These are phyloP conservation scores for Scaptomyza hsui DNA, from an alignment of 1,140 invertebrate species.

Conservation along the genomic window DNA sequence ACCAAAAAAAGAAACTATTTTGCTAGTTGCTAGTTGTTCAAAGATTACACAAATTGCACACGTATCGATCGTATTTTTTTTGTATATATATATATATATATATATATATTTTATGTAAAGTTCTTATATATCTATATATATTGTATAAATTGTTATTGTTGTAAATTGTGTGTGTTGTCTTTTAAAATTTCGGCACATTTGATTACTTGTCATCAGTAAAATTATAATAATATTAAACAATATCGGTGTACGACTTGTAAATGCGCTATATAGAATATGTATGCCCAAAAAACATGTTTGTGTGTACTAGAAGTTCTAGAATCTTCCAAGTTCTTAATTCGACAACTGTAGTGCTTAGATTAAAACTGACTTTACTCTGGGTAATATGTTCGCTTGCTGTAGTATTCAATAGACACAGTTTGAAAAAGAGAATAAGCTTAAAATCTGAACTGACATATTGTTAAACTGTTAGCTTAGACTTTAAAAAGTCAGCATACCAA, in stretches of 20 bases:
- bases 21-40: conserved; percentile 35
- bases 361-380: conserved; percentile 3
- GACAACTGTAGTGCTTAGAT: neutral
- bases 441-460: too few species aligned
- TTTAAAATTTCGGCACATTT: conserved; percentile 52
- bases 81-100: conserved; percentile 37
- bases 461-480: neutral
- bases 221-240: conserved; percentile 11
- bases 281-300: neutral
- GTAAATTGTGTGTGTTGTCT: conserved; percentile 46
- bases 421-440: too few species aligned
- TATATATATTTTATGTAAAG: conserved; percentile 44
- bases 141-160: conserved; percentile 54
- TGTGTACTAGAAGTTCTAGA: neutral
- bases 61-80: conserved; percentile 6
- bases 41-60: conserved; percentile 38
- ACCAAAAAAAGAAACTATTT: conserved; percentile 32
- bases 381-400: neutral
- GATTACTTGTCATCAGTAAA: conserved; percentile 36
- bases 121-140: conserved; percentile 47
- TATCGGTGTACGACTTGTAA: conserved; percentile 31
- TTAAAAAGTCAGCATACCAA: neutral
- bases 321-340: neutral
- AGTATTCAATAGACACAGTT: neutral
- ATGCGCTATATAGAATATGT: conserved; percentile 16